phyloP scores from a whole-genome alignment of 2,113 vertebrate genomes.

The Micromys minutus region DNA sequence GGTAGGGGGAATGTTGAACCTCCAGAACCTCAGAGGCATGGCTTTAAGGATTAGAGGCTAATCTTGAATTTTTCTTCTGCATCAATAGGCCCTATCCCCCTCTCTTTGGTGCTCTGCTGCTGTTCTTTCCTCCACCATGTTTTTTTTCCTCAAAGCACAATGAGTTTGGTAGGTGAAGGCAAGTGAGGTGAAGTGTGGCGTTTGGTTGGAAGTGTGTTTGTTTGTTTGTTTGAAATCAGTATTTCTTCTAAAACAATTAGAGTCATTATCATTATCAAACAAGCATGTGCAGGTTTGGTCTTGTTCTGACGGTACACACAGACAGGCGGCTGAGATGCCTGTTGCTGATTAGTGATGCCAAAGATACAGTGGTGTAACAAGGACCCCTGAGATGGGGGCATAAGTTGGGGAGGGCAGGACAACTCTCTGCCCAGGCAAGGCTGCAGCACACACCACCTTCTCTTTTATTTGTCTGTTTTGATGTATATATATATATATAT shows the following conservation, averaged over 20 bases:
- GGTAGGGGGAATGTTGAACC: neutral
- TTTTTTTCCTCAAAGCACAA: slow-evolving; percentile 36
- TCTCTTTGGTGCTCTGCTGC: neutral
- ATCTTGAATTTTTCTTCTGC: slow-evolving; percentile 54
- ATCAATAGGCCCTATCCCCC: neutral
- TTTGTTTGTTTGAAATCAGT: too few species aligned
- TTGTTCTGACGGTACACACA: neutral
- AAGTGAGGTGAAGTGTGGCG: neutral
- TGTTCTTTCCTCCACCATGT: neutral
- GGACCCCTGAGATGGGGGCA: neutral
- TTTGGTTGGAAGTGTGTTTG: slow-evolving; percentile 45
- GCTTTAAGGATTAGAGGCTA: slow-evolving; percentile 30
- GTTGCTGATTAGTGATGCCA: neutral
- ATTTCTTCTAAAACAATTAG: slow-evolving; percentile 50
- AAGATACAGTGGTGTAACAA: neutral
- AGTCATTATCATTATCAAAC: slow-evolving; percentile 29
- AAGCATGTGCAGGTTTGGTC: slow-evolving; percentile 7
- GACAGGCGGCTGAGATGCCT: neutral
- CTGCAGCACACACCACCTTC: neutral
- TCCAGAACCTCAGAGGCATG: neutral
- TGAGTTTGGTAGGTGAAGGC: slow-evolving; percentile 36
- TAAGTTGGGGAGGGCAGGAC: neutral
- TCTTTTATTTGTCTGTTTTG: neutral
- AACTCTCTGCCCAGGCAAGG: neutral
- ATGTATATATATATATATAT: too few species aligned